Evolutionary conservation across 2,888 invertebrate genomes (phyloP), one percentile per base, ranked within the genome.

Genomic region (Xestia sexstrigata): DNA sequence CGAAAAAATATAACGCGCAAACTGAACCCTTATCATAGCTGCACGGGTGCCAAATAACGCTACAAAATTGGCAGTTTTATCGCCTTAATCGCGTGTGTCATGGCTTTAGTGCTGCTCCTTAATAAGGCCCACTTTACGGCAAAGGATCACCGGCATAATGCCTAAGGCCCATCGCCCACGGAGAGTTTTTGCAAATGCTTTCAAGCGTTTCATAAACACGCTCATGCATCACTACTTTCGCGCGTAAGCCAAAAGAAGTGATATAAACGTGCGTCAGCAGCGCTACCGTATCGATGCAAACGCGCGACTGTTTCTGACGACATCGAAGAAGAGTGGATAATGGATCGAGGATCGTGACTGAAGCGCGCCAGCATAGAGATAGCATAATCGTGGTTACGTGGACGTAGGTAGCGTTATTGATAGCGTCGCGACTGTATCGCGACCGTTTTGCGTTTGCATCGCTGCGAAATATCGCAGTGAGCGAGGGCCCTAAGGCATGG

Each of bases 111-210:
- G 82, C 47, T 82, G 62, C 79, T 79, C 66, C 66, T 69, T 89
- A 89, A 90, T 89, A 89, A 90, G 87, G 86, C 71, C 70, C 88
- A 86, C 78, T 91, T 87, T 89, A 91, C 86, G 88, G 75, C 74
- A 70, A 66, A 67, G 88, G 91, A 90, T 90, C 85, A 88, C 79
- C 78, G 79, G 82, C 86, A 89, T 87, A 85, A 89, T 86, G 74
- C 81, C 73, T 79, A 82, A 72, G 69, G 72, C n/a, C 17, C 42
- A 8, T 65, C 42, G n/a, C 8, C n/a, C 65, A 65, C 0, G 3
- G 42, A 8, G 45, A 6, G 4, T 65, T 2, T 17, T 42, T 26
- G 17, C 17, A 42, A n/a, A 55, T n/a, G n/a, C 9, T 49, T 49
- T 49, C 8, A 49, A 8, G 49, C 49, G 49, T 20, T 49, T 49